Percentiles rank a stretch among this genome's conserved stretches.
phyloP scores from a whole-genome alignment of 2,113 vertebrate species.

The Melanotaenia duboulayi region DNA sequence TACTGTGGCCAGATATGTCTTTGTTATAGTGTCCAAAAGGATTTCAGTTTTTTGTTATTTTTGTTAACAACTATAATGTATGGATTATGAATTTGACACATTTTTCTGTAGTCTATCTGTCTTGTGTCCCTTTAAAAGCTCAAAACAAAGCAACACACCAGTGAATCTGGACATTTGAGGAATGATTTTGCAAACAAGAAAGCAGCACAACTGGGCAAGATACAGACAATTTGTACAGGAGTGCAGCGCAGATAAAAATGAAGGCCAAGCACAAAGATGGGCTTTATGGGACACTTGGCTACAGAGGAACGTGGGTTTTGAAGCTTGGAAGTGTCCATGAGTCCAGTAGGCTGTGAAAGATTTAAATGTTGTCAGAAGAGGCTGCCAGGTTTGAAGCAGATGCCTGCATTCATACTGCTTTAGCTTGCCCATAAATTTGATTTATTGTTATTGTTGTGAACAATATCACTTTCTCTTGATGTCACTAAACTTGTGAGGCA shows the following conservation, averaged over 20 bases:
- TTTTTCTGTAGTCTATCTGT: background rate
- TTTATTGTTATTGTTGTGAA: background rate
- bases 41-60: background rate
- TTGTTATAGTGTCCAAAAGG: background rate
- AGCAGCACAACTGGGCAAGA: background rate
- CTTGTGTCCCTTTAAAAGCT: background rate
- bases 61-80: background rate
- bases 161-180: background rate
- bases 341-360: background rate
- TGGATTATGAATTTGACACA: no score
- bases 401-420: background rate
- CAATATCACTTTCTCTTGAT: background rate
- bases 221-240: background rate
- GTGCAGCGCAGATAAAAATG: background rate
- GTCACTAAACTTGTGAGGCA: no score
- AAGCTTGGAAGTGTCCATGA: background rate
- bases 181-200: background rate
- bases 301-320: background rate
- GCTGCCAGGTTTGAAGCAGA: background rate
- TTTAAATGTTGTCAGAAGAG: background rate
- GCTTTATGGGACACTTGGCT: background rate
- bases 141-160: background rate
- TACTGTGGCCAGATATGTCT: background rate
- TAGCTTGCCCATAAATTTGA: background rate
- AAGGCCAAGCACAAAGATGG: background rate